Percentiles rank a stretch among this genome's conserved stretches.
These are phyloP conservation scores for Bos indicus DNA, from an alignment of 2,113 vertebrate species.

Conservation along the genomic window DNA sequence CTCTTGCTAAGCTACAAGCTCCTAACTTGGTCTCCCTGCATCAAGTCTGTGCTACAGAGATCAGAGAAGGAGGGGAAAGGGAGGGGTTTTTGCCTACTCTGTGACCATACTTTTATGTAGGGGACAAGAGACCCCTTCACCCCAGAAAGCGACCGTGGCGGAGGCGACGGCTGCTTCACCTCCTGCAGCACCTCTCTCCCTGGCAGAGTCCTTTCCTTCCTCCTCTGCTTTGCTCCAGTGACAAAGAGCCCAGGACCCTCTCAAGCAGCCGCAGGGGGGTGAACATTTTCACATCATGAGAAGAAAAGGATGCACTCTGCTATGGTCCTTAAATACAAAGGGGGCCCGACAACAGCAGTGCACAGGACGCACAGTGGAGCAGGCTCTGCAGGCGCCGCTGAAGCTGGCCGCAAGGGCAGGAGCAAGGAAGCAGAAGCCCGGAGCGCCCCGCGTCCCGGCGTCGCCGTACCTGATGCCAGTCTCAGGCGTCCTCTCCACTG, in stretches of 20 bases:
- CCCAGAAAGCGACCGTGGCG: not conserved
- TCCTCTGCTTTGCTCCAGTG: not conserved
- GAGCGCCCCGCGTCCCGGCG: not conserved
- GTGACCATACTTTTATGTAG: not conserved
- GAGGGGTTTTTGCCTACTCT: not conserved
- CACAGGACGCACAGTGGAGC: fast-evolving
- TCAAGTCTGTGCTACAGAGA: not conserved
- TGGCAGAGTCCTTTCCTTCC: not conserved
- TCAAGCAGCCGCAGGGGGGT: not conserved
- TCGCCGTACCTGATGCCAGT: conserved; percentile 72
- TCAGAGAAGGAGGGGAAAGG: not conserved
- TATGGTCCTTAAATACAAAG: not conserved
- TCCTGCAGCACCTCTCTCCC: not conserved
- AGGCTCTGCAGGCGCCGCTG: not conserved
- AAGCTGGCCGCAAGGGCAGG: not conserved
- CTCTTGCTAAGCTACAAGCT: not conserved
- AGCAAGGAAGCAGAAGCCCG: too few relatives aligned
- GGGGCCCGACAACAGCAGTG: not conserved
- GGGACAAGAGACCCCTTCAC: not conserved
- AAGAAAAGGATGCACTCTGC: not conserved
- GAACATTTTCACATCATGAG: not conserved
- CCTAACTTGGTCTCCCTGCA: not conserved
- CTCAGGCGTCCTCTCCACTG: conserved; percentile 81
- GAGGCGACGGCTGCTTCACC: not conserved
- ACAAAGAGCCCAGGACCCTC: not conserved